phyloP scores from a whole-genome alignment of 2,888 invertebrate species.

The Endotricha flammealis region DNA sequence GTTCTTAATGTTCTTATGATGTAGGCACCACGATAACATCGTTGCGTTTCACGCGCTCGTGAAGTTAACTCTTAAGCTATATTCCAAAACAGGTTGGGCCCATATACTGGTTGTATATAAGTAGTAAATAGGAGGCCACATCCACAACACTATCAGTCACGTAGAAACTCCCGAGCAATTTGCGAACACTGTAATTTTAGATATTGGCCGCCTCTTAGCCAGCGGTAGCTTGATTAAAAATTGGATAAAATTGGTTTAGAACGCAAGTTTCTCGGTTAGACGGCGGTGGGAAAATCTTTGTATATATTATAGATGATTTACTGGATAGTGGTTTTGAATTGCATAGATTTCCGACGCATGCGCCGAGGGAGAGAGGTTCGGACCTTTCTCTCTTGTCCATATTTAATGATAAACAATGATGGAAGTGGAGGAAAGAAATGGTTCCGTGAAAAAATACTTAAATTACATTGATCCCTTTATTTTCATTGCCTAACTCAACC shows the following conservation, averaged over 20 bases:
- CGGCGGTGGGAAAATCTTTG: slow-evolving; percentile 11
- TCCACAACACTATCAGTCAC: slow-evolving; percentile 34
- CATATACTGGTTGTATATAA: background rate
- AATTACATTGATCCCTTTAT: too few species aligned
- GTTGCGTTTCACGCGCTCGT: too few species aligned
- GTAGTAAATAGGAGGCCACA: slow-evolving; percentile 8
- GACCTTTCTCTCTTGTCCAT: too few species aligned
- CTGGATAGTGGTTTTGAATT: slow-evolving; percentile 4
- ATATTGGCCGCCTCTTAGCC: slow-evolving; percentile 49
- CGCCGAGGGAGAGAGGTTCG: too few species aligned
- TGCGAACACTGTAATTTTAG: slow-evolving; percentile 69
- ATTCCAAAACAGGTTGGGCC: background rate
- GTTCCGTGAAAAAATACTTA: too few species aligned
- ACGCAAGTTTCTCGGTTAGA: slow-evolving; percentile 37
- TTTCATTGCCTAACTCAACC: too few species aligned
- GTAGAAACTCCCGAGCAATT: slow-evolving; percentile 54
- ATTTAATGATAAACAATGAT: too few species aligned
- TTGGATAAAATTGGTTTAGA: slow-evolving; percentile 63
- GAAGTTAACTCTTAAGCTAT: too few species aligned
- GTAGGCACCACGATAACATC: too few species aligned
- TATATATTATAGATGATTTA: slow-evolving; percentile 8
- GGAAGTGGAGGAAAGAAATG: too few species aligned
- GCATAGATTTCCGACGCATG: too few species aligned
- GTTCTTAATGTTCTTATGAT: too few species aligned
- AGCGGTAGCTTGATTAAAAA: slow-evolving; percentile 70